Base-by-base conservation (phyloP, 2,113 vertebrate genomes). In the Engraulis encrasicolus region DNA sequence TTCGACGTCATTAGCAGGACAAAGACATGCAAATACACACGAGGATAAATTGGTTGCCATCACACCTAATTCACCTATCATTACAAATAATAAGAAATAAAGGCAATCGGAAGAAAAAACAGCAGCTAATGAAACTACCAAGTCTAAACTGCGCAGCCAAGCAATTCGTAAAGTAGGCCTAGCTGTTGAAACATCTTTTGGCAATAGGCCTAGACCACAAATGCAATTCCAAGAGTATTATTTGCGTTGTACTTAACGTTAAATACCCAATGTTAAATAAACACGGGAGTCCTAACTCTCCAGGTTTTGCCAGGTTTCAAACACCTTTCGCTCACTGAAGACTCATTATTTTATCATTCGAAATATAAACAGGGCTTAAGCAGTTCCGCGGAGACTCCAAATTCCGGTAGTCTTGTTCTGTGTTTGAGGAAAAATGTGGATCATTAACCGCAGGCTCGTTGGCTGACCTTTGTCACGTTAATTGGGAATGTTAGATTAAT, bases 11-110 rank as follows among this genome's bases (percentile, higher is more conserved):
- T 93, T 92, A 91, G 74, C 90, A 89, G 85, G 86, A 92, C 90
- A 94, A 92, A 90, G 83, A 82, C 81, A 89, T 88, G 89, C 85
- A 91, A 92, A 93, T 87, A 12, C 66, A 6, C 7, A 82, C 14
- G 6, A 80, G 90, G 89, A 91, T 88, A 86, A 88, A 89, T 86
- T 34, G 81, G 88, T 61, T 48, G 79, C 34, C 86, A 91, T 92
- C 37, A 89, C 91, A 91, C 89, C 78, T 20, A 2, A 50, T 49
- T 83, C 92, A 85, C 38, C 66, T 37, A 36, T 58, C 27, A 52
- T 37, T 74, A 74, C 27, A 74, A 74, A 74, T 74, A 34, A 74
- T 74, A 27, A 74, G 34, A 74, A 27, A 5, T 27, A n/a, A 61
- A 61, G 11, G 31, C 66, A 74, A 27, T 23, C 27, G 66, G 66